Base-by-base conservation (phyloP, 2,113 vertebrate genomes). In the Crotophaga sulcirostris region DNA sequence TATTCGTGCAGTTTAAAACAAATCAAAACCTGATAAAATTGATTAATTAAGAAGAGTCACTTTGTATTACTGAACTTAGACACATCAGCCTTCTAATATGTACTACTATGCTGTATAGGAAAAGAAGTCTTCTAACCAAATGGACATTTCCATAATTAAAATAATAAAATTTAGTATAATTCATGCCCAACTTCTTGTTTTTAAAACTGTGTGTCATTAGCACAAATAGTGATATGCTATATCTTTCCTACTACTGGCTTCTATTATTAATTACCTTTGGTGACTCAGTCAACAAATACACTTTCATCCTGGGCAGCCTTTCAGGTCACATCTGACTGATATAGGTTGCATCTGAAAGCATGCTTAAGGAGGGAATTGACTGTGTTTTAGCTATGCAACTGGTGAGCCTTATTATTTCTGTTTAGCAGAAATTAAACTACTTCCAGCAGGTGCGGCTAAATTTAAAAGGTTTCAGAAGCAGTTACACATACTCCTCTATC, bases 231-330 rank as follows among this genome's bases (percentile, higher is more conserved):
- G 8, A 1, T 38, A 63, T 63, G 38, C 5, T 56, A 38, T 54
- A 86, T 89, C 29, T 78, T 70, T 86, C 38, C 40, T 81, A 17
- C 42, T 74, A 24, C 79, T 56, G 33, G 63, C 42, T 89, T 89
- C 20, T 70, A 9, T 67, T 93, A 69, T 47, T 77, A 55, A 77
- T 76, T 86, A 42, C 12, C 24, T 80, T 85, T 86, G 1, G 3
- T 70, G 59, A 86, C 26, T 74, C 20, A 55, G 38, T 80, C 86
- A 83, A 67, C n/a, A 86, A 58, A 74, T 55, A 74, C 9, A 36
- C n/a, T 92, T 90, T 97, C 40, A 70, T 89, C 62, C 64, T 90
- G 31, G 60, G 15, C 82, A 47, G 73, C 66, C 76, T 87, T 96
- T 93, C 51, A 78, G 78, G 26, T 14, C 23, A 47, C 42, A 67